Conservation (phyloP, 2,797 vertebrate species). For the Eulemur albifrons region DNA sequence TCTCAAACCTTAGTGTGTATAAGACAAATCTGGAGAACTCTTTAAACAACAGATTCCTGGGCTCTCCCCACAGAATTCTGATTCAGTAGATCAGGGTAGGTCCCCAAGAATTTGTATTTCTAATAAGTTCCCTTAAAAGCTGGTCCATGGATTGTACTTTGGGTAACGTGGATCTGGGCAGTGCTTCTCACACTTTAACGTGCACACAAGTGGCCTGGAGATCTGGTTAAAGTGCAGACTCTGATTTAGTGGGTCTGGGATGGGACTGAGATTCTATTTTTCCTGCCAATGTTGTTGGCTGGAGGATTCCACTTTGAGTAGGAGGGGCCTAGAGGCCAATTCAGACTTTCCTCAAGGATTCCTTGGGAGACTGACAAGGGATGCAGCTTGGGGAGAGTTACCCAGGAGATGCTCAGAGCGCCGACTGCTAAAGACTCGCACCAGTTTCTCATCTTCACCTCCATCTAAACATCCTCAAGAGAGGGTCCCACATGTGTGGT, state of each 20-base stretch:
- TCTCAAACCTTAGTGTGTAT: background rate
- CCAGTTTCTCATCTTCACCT: background rate
- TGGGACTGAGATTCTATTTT: background rate
- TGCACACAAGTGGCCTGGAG: background rate
- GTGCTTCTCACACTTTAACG: background rate
- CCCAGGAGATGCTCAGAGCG: background rate
- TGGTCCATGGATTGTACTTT: background rate
- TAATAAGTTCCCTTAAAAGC: background rate
- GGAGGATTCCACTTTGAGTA: background rate
- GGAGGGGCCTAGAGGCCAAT: background rate
- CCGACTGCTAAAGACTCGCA: background rate
- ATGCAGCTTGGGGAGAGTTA: background rate
- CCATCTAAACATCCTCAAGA: background rate
- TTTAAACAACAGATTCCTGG: background rate
- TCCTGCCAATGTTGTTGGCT: background rate
- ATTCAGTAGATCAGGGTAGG: background rate
- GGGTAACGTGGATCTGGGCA: background rate
- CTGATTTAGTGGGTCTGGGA: background rate
- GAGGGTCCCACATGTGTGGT: accelerated
- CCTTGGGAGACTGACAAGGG: background rate
- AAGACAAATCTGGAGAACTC: background rate
- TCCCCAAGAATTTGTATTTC: background rate
- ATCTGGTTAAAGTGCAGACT: background rate
- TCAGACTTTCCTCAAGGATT: background rate
- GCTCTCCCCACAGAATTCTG: background rate